phyloP scores from a whole-genome alignment of 2,113 vertebrate species.

The Cranoglanis bouderius region DNA sequence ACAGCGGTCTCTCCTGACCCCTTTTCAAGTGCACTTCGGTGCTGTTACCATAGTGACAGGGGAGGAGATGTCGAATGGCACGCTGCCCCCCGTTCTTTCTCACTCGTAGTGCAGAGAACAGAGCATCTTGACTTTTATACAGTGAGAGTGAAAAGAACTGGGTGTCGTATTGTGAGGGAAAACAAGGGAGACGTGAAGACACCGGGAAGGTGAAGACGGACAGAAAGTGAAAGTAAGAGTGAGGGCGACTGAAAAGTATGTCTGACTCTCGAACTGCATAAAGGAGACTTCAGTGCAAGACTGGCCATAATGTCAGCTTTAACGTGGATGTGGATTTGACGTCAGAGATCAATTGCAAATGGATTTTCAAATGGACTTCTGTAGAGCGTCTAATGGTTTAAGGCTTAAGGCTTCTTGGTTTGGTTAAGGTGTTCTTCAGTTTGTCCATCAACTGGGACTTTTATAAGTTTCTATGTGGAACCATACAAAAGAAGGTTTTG shows the following conservation, averaged over 20 bases:
- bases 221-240: neutral
- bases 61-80: constrained; percentile 24
- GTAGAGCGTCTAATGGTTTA: neutral
- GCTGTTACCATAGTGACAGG: constrained; percentile 53
- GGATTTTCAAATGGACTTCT: neutral
- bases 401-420: neutral
- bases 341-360: neutral
- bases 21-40: constrained; percentile 33
- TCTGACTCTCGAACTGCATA: neutral
- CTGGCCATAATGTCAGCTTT: neutral
- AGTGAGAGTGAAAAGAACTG: neutral
- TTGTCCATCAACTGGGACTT: neutral
- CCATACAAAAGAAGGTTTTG: neutral
- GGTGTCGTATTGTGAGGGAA: neutral
- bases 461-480: neutral
- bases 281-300: neutral
- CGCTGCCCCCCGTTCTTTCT: neutral
- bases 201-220: neutral
- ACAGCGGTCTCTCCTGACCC: constrained; percentile 32
- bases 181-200: neutral
- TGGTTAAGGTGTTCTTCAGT: neutral
- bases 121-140: constrained; percentile 15
- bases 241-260: neutral
- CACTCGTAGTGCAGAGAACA: neutral
- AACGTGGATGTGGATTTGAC: neutral